Base-by-base conservation (phyloP, 2,113 vertebrate species). In the Cyprinus carpio region DNA sequence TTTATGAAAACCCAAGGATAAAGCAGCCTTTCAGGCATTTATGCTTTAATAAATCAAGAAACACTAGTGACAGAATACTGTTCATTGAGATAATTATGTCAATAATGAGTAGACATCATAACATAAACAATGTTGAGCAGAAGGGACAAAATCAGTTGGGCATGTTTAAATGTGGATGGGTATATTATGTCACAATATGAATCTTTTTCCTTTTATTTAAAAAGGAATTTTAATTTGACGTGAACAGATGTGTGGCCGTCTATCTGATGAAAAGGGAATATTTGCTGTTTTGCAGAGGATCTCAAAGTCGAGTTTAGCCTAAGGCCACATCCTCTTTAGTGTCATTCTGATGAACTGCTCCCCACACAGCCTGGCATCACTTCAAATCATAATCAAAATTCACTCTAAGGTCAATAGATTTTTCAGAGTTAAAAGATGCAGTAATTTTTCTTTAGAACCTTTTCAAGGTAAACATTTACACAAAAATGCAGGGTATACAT, bases 401-500 rank as follows among this genome's bases (percentile, higher is more conserved):
- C 49, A 43, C 20, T 46, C 43, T 43, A 78, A 78, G 34, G 31
- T 85, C 64, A 71, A 71, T 43, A 46, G 64, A 69, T 82, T 82
- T 49, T 69, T 91, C 85, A 78, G 43, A 75, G 85, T 46, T 16
- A 64, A 80, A 64, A 80, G 13, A 46, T 11, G 58, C 25, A 12
- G n/a, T 60, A 16, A 27, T 13, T 75, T 75, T 75, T 62, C 20
- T 31, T 64, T 43, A 10, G 8, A 20, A 25, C 31, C 2, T 10
- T 43, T 60, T 62, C 31, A 27, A 62, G 56, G 77, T 43, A 80
- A 80, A 27, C 15, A 43, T n/a, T 80, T 65, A 25, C 37, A 27
- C 15, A 20, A 37, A 79, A 79, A 60, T 43, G 13, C 37, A 80
- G n/a, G 23, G n/a, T 2, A 46, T 74, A 10, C 69, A n/a, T 25